Conservation (phyloP, 2,888 invertebrate species). For the Artemia sinica region DNA sequence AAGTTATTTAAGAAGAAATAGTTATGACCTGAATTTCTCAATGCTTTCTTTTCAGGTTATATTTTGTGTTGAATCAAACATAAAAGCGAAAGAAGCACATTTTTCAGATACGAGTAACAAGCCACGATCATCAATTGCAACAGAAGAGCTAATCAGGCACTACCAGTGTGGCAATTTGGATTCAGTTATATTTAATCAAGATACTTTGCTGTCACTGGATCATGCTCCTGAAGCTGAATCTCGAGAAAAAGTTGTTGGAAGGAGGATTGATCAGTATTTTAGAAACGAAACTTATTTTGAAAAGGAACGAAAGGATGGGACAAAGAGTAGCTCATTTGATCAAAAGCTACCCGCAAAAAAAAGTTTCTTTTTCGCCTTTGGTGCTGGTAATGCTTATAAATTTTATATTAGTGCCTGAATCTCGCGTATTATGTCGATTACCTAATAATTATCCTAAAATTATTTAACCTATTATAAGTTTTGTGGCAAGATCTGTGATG, state of each 20-base stretch:
- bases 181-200: conserved; percentile 32
- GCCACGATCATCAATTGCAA: conserved; percentile 28
- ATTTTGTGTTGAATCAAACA: conserved; percentile 35
- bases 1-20: too few species aligned
- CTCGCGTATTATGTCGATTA: neutral
- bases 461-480: neutral
- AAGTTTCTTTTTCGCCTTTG: conserved; percentile 39
- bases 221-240: neutral
- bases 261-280: conserved; percentile 36
- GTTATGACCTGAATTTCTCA: too few species aligned
- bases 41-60: conserved; percentile 30
- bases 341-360: conserved; percentile 31
- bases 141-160: conserved; percentile 34
- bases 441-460: neutral
- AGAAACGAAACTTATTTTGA: conserved; percentile 36
- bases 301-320: conserved; percentile 38
- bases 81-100: conserved; percentile 32
- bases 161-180: conserved; percentile 36
- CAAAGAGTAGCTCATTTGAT: conserved; percentile 33
- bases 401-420: too few species aligned
- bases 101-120: neutral
- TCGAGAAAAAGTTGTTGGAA: conserved; percentile 27
- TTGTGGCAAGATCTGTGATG: neutral
- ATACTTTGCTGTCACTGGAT: conserved; percentile 26
- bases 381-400: conserved; percentile 32